Evolutionary conservation across 2,888 invertebrate genomes (phyloP).

Genomic region (Plagiodera versicolora): DNA sequence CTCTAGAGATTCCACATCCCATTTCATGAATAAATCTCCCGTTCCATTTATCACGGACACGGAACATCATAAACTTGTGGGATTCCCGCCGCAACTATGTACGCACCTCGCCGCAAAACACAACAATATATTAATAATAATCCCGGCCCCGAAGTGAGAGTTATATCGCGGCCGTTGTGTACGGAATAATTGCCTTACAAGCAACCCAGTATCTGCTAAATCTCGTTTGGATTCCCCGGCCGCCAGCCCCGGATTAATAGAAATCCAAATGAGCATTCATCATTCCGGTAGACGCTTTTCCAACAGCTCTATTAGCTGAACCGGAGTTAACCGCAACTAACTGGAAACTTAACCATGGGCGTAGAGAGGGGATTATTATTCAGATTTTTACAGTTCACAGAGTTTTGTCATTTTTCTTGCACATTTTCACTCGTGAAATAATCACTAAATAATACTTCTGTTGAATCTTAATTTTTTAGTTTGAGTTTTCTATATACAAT

Average conservation of each 20-base stretch:
- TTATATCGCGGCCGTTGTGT: neutral
- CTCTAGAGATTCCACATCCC: neutral
- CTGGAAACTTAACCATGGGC: neutral
- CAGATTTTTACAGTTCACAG: too few relatives aligned
- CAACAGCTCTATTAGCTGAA: slow-evolving; percentile 29
- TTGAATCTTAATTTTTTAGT: too few relatives aligned
- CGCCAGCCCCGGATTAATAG: slow-evolving; percentile 28
- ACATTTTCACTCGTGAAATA: too few relatives aligned
- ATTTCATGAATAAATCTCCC: neutral
- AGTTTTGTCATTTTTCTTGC: too few relatives aligned
- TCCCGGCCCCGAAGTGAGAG: neutral
- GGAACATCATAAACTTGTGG: neutral
- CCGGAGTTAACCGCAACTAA: slow-evolving; percentile 14
- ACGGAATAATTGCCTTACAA: slow-evolving; percentile 13
- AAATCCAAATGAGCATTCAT: slow-evolving; percentile 29
- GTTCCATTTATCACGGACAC: neutral
- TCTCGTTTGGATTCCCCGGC: slow-evolving; percentile 21
- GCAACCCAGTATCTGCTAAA: slow-evolving; percentile 20
- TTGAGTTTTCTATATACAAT: too few relatives aligned
- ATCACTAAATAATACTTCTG: too few relatives aligned
- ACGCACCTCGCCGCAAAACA: neutral
- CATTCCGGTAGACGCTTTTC: slow-evolving; percentile 22
- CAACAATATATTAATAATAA: slow-evolving; percentile 1
- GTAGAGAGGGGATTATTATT: neutral
- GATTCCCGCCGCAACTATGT: too few relatives aligned